These are phyloP conservation scores for Dryobota labecula DNA, from an alignment of 2,888 invertebrate genomes.

Conservation along the genomic window DNA sequence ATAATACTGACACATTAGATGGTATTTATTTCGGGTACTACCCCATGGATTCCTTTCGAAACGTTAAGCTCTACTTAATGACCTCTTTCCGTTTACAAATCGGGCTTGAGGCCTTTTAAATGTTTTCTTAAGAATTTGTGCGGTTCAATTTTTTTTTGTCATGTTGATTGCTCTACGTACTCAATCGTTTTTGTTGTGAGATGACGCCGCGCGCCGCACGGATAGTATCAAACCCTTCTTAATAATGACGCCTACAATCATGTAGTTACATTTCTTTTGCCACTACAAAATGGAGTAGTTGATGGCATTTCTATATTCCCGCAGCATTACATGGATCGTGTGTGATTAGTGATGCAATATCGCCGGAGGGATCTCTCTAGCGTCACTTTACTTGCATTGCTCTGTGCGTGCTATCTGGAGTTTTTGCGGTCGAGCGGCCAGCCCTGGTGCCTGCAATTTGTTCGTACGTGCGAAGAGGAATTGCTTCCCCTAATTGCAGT, in stretches of 20 bases:
- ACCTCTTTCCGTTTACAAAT: conserved; percentile 73
- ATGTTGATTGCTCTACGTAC: conserved; percentile 39
- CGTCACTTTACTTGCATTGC: conserved; percentile 54
- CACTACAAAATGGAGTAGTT: conserved; percentile 42
- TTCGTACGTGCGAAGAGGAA: conserved; percentile 86
- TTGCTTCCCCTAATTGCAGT: conserved; percentile 84
- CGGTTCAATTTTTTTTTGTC: conserved; percentile 45
- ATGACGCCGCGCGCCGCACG: conserved; percentile 2
- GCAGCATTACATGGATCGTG: conserved; percentile 36
- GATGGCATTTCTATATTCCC: conserved; percentile 52
- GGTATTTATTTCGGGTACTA: conserved; percentile 79
- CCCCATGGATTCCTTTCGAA: conserved; percentile 71
- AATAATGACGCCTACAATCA: conserved; percentile 40
- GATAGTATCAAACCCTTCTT: conserved; percentile 41
- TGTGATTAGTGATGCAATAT: conserved; percentile 53
- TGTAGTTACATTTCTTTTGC: conserved; percentile 55
- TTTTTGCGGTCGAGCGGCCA: conserved; percentile 63
- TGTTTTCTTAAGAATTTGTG: conserved; percentile 58
- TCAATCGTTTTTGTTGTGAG: conserved; percentile 37
- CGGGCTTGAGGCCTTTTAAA: conserved; percentile 55
- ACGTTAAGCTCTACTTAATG: conserved; percentile 79
- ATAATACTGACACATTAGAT: conserved; percentile 77
- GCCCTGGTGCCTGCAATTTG: conserved; percentile 83
- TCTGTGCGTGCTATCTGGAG: conserved; percentile 61
- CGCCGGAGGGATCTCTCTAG: conserved; percentile 46